These are phyloP conservation scores for Pyrochroa serraticornis DNA, from an alignment of 2,888 invertebrate genomes.

Conservation along the genomic window DNA sequence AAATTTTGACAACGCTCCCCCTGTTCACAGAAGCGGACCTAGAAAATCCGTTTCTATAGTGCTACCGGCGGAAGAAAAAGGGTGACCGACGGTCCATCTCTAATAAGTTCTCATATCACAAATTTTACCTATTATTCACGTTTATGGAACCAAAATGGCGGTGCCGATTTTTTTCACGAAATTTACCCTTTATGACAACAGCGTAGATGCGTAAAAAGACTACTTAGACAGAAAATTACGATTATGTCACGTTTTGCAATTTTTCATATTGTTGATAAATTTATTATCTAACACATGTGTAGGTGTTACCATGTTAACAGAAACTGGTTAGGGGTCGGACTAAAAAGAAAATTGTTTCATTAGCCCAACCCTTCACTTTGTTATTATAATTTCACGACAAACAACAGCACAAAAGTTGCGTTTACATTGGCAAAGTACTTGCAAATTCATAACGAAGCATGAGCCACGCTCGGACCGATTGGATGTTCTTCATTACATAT, in stretches of 20 bases:
- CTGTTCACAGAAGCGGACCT: constrained; percentile 49
- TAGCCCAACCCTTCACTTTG: background rate
- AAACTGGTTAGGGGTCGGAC: background rate
- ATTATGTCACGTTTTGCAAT: background rate
- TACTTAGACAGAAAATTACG: constrained; percentile 8
- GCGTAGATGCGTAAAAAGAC: constrained; percentile 16
- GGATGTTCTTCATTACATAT: too few species aligned
- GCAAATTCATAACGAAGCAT: too few species aligned
- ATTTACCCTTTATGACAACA: constrained; percentile 9
- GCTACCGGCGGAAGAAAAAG: constrained; percentile 65
- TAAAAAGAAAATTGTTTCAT: background rate
- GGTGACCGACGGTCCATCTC: constrained; percentile 48
- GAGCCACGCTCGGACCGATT: too few species aligned
- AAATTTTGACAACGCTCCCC: constrained; percentile 39
- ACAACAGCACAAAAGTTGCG: background rate
- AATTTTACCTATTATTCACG: constrained; percentile 6
- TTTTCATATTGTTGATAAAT: background rate
- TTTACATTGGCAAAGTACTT: too few species aligned
- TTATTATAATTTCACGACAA: background rate
- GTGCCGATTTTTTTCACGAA: constrained; percentile 13
- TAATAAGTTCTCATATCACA: constrained; percentile 5
- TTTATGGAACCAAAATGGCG: constrained; percentile 10
- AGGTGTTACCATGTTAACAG: background rate
- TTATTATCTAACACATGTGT: background rate
- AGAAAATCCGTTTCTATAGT: constrained; percentile 65